Conservation (phyloP, 1,140 invertebrate species). For the Drosophila neocordata region DNA sequence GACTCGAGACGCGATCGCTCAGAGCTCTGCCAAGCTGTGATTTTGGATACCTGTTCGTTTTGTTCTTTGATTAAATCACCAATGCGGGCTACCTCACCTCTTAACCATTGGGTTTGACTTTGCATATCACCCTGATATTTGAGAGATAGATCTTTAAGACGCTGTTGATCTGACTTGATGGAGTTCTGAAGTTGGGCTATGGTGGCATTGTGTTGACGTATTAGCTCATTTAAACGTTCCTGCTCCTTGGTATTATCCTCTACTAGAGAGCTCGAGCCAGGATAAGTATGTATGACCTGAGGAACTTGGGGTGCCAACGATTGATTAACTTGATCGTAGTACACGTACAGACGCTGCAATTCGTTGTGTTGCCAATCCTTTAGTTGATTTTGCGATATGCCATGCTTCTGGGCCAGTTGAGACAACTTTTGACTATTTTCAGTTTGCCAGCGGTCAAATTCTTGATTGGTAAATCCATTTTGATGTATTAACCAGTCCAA, state of each 20-base stretch:
- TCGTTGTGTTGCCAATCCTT: conserved; percentile 72
- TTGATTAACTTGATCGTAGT: conserved; percentile 67
- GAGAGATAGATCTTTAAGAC: conserved; percentile 62
- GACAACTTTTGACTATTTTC: conserved; percentile 62
- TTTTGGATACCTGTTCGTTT: conserved; percentile 65
- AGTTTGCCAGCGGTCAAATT: conserved; percentile 74
- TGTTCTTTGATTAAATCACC: conserved; percentile 70
- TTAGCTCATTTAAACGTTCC: conserved; percentile 64
- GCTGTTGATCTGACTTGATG: conserved; percentile 68
- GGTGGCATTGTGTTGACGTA: conserved; percentile 70
- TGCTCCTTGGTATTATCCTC: conserved; percentile 62
- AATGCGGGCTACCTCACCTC: conserved; percentile 68
- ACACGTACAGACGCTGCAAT: conserved; percentile 54
- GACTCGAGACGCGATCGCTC: conserved; percentile 68
- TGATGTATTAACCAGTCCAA: conserved; percentile 77
- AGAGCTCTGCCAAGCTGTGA: conserved; percentile 73
- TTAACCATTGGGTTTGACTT: conserved; percentile 75
- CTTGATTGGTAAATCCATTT: conserved; percentile 59
- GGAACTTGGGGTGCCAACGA: conserved; percentile 36
- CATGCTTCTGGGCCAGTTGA: conserved; percentile 53
- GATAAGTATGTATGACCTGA: conserved; percentile 13
- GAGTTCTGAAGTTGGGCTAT: conserved; percentile 69
- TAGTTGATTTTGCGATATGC: conserved; percentile 53
- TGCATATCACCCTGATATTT: conserved; percentile 78
- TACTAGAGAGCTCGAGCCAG: conserved; percentile 38